A percentile compares a stretch with the other conserved stretches of the same genome.
Conservation (phyloP, 2,113 vertebrate species). For the Calidris pugnax region DNA sequence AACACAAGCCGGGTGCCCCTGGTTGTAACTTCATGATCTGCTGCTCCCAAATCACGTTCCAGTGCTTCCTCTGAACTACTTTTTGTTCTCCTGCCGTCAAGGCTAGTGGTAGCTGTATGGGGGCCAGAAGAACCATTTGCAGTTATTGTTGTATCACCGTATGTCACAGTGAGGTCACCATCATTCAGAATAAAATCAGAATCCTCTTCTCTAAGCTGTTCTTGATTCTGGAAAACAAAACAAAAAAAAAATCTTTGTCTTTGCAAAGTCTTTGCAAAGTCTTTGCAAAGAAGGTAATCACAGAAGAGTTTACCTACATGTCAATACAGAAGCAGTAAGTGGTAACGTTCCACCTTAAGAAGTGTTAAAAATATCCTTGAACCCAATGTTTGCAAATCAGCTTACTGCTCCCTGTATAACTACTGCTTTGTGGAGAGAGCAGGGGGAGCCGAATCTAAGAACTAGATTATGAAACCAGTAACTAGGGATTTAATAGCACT, state of each 20-base stretch:
- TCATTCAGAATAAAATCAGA: conserved; percentile 91
- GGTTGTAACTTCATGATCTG: conserved; percentile 88
- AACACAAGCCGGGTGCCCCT: conserved; percentile 93
- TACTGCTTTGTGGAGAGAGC: background rate
- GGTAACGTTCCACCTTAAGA: background rate
- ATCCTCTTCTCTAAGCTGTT: conserved; percentile 90
- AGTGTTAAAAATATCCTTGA: conserved; percentile 16
- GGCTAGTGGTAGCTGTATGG: conserved; percentile 68
- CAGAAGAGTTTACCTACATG: background rate
- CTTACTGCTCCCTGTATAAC: conserved; percentile 8
- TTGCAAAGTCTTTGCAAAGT: too few relatives aligned
- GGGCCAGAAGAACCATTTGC: conserved; percentile 88
- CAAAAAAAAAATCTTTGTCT: background rate
- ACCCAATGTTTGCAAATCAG: conserved; percentile 4
- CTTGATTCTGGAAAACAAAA: conserved; percentile 84
- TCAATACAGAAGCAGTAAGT: background rate
- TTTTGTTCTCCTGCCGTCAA: conserved; percentile 80
- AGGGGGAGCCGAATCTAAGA: background rate
- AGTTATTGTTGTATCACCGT: conserved; percentile 90
- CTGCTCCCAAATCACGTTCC: conserved; percentile 87
- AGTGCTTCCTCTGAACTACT: conserved; percentile 89
- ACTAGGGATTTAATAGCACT: background rate
- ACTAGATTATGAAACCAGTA: background rate
- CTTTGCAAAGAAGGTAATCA: background rate
- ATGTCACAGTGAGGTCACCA: conserved; percentile 90